Percentiles rank a stretch among this genome's conserved stretches.
phyloP scores from a whole-genome alignment of 2,797 vertebrate genomes.

The Paramormyrops hopkinsi region DNA sequence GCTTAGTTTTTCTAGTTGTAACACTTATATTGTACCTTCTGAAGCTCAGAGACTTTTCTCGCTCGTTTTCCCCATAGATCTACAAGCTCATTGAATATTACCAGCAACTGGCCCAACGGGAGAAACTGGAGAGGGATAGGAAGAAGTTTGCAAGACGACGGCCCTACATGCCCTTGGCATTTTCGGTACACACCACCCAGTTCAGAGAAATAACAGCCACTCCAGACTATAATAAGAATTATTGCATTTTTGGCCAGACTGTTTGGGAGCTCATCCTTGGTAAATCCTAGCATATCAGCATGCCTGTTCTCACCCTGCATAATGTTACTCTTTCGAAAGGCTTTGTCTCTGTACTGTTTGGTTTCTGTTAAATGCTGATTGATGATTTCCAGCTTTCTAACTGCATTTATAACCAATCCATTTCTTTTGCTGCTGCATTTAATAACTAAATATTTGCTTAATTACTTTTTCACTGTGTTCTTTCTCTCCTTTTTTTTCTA shows the following conservation, averaged over 20 bases:
- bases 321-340: background rate
- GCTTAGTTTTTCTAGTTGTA: background rate
- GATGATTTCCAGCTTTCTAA: conserved; percentile 20
- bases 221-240: background rate
- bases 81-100: conserved; percentile 97
- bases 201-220: background rate
- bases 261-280: background rate
- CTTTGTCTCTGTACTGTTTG: background rate
- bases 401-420: conserved; percentile 39
- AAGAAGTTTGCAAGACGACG: conserved; percentile 92
- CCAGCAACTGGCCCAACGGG: conserved; percentile 92
- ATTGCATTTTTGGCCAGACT: background rate
- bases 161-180: conserved; percentile 91
- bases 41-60: background rate
- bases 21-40: background rate
- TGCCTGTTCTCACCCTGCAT: background rate
- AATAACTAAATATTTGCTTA: conserved; percentile 51
- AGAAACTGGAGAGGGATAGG: conserved; percentile 91
- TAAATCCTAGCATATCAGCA: background rate
- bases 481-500: conserved; percentile 76
- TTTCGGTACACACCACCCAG: conserved; percentile 77
- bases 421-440: conserved; percentile 51
- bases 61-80: conserved; percentile 65
- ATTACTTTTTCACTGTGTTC: conserved; percentile 60
- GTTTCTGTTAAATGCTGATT: conserved; percentile 29